Conservation (phyloP, 2,888 invertebrate species). For the Venusia cambrica region DNA sequence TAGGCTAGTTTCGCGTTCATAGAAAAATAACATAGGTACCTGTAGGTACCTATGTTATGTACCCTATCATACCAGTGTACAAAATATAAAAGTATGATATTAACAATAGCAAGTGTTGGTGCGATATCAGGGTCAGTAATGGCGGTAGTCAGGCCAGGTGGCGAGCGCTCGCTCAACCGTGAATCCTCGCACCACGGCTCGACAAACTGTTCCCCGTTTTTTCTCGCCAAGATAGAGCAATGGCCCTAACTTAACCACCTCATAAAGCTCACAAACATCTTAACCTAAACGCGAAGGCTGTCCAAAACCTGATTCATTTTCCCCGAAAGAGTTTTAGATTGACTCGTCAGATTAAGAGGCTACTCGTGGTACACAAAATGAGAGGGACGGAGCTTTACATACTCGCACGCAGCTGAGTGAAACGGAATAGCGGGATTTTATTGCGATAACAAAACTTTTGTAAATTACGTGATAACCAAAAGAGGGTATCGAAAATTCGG, state of each 20-base stretch:
- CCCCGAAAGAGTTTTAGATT: constrained; percentile 17
- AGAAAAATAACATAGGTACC: no score
- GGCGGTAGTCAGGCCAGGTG: constrained; percentile 54
- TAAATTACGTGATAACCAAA: no score
- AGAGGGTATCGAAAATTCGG: no score
- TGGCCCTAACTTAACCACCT: constrained; percentile 49
- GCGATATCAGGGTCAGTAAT: constrained; percentile 39
- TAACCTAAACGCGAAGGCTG: constrained; percentile 16
- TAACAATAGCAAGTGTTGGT: constrained; percentile 24
- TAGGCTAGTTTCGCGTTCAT: no score
- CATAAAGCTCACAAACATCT: constrained; percentile 24
- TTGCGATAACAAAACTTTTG: no score
- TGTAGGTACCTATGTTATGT: no score
- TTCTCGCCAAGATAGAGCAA: constrained; percentile 59
- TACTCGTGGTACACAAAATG: no score
- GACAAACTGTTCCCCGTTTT: constrained; percentile 72
- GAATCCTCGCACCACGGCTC: constrained; percentile 59
- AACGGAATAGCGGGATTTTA: no score
- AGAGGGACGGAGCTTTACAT: no score
- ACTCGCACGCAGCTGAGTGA: no score
- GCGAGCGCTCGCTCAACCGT: constrained; percentile 69
- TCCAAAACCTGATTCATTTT: constrained; percentile 24
- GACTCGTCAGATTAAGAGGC: constrained; percentile 24
- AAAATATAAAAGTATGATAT: no score
- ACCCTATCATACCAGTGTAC: no score